Conservation (phyloP, 2,113 vertebrate genomes). For the Etheostoma spectabile region DNA sequence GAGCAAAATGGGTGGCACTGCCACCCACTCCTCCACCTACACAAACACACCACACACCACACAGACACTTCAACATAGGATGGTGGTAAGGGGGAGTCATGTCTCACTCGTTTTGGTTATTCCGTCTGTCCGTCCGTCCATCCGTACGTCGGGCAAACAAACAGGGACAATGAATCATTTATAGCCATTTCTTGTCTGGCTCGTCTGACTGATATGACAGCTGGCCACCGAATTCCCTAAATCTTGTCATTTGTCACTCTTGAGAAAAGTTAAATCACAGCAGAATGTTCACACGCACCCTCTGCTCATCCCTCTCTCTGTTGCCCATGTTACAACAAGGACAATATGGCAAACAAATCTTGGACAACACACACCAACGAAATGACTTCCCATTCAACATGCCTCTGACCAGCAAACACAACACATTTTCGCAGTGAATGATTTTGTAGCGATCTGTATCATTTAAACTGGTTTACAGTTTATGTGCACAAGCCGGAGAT, state of each 20-base stretch:
- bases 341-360: constrained; percentile 67
- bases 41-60: constrained; percentile 17
- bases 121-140: constrained; percentile 43
- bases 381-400: background rate
- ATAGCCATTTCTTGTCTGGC: constrained; percentile 68
- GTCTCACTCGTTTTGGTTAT: constrained; percentile 52
- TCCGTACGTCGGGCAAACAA: constrained; percentile 62
- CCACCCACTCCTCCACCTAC: constrained; percentile 43
- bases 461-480: constrained; percentile 33
- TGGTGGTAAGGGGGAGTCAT: constrained; percentile 27
- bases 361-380: constrained; percentile 20
- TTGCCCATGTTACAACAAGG: constrained; percentile 18
- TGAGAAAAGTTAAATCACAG: constrained; percentile 59
- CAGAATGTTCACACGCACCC: constrained; percentile 22
- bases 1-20: constrained; percentile 71
- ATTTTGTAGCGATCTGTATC: background rate
- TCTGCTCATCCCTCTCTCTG: background rate
- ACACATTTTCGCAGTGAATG: constrained; percentile 1
- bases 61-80: constrained; percentile 32
- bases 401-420: constrained; percentile 8
- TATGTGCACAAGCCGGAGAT: background rate
- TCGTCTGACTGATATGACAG: constrained; percentile 73
- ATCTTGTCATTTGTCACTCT: constrained; percentile 69
- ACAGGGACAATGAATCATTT: constrained; percentile 78
- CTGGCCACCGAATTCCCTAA: constrained; percentile 72